Evolutionary conservation across 2,113 vertebrate genomes (phyloP).

Genomic region (Geococcyx californianus): DNA sequence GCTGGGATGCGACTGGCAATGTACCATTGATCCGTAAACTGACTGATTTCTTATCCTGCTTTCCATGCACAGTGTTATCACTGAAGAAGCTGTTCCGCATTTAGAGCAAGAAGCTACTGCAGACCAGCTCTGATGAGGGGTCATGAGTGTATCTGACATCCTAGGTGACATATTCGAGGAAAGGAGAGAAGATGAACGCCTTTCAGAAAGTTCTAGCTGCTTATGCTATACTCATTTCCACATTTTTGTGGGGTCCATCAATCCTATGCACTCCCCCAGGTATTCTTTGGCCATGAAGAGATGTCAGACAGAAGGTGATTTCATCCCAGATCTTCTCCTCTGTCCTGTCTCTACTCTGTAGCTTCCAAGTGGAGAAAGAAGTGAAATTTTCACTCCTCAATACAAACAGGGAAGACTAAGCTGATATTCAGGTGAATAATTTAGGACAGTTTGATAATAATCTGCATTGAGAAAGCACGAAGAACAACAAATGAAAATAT

Average conservation of each 20-base stretch:
- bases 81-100: not conserved
- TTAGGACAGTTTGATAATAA: not conserved
- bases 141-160: not conserved
- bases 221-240: not conserved
- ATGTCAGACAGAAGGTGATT: not conserved
- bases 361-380: not conserved
- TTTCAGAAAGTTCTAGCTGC: not conserved
- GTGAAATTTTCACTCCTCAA: not conserved
- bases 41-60: slow-evolving; percentile 45
- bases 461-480: not conserved
- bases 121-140: not conserved
- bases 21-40: not conserved
- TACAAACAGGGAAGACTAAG: not conserved
- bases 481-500: not conserved
- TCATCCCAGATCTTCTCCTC: not conserved
- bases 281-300: not conserved
- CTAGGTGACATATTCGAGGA: not conserved
- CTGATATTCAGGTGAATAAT: not conserved
- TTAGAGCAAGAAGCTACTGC: not conserved
- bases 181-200: not conserved
- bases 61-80: slow-evolving; percentile 31
- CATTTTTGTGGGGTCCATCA: not conserved
- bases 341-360: not conserved
- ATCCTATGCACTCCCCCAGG: not conserved
- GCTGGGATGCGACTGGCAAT: slow-evolving; percentile 16